A percentile compares a stretch with the other conserved stretches of the same genome.
phyloP scores from a whole-genome alignment of 2,797 vertebrate genomes.

The Enteromius trimaculatus region DNA sequence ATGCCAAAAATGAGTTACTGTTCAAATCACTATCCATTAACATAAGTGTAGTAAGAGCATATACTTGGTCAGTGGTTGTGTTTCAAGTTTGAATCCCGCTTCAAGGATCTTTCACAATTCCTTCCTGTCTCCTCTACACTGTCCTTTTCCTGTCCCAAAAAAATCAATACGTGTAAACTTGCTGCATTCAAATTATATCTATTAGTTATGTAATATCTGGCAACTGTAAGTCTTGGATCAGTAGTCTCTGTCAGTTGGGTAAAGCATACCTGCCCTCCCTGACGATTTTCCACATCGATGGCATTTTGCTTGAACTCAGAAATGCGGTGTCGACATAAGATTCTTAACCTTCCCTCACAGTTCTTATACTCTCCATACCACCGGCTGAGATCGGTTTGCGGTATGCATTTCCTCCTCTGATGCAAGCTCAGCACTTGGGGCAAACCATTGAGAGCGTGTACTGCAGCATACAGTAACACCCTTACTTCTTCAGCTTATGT shows the following conservation, averaged over 20 bases:
- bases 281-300: not conserved
- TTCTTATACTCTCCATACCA: constrained; percentile 30
- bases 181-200: not conserved
- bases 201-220: not conserved
- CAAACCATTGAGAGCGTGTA: constrained; percentile 9
- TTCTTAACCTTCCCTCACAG: constrained; percentile 43
- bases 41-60: not conserved
- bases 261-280: not conserved
- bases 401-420: constrained; percentile 17
- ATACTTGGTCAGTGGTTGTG: not conserved
- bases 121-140: too few relatives aligned
- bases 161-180: too few relatives aligned
- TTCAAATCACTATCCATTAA: not conserved
- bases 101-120: too few relatives aligned
- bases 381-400: constrained; percentile 37
- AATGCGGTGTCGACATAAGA: not conserved
- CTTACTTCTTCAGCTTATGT: constrained; percentile 50
- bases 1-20: not conserved
- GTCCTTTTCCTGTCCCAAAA: too few relatives aligned
- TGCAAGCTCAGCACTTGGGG: constrained; percentile 54
- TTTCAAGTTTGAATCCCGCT: too few relatives aligned
- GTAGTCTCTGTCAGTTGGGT: not conserved
- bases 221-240: not conserved
- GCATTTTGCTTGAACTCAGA: not conserved
- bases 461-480: not conserved